Evolutionary conservation across 1,140 invertebrate species (phyloP).

Genomic region (Mizuhopecten yessoensis): DNA sequence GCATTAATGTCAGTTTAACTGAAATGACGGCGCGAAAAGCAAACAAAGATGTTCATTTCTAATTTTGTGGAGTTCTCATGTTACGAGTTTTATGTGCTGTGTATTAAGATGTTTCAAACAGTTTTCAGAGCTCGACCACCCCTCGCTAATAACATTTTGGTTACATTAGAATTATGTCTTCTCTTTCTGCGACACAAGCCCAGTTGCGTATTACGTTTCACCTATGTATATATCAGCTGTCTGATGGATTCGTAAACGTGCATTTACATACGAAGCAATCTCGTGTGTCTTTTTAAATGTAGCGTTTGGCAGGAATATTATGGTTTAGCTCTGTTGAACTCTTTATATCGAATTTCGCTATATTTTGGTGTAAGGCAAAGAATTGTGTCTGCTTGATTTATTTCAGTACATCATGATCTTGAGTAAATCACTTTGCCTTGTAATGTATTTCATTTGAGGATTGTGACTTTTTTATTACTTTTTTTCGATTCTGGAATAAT

Average conservation of each 20-base stretch:
- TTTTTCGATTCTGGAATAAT: too few relatives aligned
- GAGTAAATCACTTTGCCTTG: too few relatives aligned
- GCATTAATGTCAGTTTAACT: background rate
- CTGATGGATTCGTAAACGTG: background rate
- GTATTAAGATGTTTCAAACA: background rate
- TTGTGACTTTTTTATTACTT: too few relatives aligned
- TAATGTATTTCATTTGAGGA: too few relatives aligned
- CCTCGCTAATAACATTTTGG: background rate
- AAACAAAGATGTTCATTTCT: slow-evolving; percentile 26
- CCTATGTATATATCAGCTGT: background rate
- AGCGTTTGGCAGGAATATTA: background rate
- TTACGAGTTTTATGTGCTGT: background rate
- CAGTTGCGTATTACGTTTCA: background rate
- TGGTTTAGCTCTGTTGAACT: background rate
- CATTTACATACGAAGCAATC: background rate
- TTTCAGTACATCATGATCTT: too few relatives aligned
- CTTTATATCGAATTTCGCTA: background rate
- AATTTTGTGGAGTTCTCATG: background rate
- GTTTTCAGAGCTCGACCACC: background rate
- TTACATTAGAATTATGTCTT: background rate
- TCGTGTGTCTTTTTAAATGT: background rate
- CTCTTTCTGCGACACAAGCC: too few relatives aligned
- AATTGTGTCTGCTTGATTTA: too few relatives aligned
- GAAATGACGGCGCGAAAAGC: background rate
- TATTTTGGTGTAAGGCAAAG: too few relatives aligned